phyloP scores from a whole-genome alignment of 2,888 invertebrate species.

The Phymatocera aterrima region DNA sequence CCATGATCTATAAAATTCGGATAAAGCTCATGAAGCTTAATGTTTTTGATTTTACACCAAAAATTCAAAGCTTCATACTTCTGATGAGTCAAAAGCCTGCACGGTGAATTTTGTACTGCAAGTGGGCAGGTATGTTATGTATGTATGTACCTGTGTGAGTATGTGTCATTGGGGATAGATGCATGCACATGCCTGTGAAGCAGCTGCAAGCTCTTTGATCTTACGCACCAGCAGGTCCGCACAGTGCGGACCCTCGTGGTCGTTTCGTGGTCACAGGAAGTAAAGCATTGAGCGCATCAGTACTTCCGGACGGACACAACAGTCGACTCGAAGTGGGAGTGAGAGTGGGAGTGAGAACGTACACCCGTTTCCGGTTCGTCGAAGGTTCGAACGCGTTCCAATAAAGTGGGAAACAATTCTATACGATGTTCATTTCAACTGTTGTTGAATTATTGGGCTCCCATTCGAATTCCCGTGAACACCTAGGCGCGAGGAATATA shows the following conservation, averaged over 20 bases:
- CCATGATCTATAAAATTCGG: too few species aligned
- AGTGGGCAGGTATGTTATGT: too few species aligned
- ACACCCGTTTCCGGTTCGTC: constrained; percentile 61
- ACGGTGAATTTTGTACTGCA: too few species aligned
- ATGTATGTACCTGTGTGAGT: too few species aligned
- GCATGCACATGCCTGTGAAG: background rate
- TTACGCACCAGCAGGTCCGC: constrained; percentile 18
- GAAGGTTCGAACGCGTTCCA: constrained; percentile 13
- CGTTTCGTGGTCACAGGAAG: constrained; percentile 60
- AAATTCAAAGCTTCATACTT: too few species aligned
- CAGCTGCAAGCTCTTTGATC: constrained; percentile 30
- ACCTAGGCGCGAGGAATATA: too few species aligned
- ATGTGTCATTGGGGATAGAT: background rate
- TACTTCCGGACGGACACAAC: constrained; percentile 64
- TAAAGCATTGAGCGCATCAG: constrained; percentile 65
- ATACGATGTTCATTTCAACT: background rate
- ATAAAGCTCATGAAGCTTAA: too few species aligned
- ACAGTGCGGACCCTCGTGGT: constrained; percentile 12
- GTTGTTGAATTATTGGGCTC: background rate
- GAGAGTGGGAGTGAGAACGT: constrained; percentile 6
- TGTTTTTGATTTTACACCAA: too few species aligned
- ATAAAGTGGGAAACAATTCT: constrained; percentile 18
- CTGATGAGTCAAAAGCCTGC: too few species aligned
- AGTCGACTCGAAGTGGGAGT: constrained; percentile 48
- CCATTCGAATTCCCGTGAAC: background rate